Evolutionary conservation across 2,797 vertebrate genomes (phyloP), one percentile per base, ranked within the genome.

Genomic region (Taenioides sp.): DNA sequence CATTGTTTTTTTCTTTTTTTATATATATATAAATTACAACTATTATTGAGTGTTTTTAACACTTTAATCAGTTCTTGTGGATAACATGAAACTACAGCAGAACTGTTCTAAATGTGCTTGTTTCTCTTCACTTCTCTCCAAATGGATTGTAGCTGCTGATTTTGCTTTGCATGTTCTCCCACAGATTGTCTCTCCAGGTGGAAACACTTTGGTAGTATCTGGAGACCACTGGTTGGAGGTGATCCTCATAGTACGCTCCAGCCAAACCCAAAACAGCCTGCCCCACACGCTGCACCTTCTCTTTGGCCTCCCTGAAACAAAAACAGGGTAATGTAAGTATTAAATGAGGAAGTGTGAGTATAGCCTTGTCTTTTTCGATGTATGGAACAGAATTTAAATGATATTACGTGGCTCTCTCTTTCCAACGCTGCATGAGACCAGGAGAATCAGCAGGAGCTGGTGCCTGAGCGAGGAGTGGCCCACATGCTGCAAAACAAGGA

Each of bases 231-330:
- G 91, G 80, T 43, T 93, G 84, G 68, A 94, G 66, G 79, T 92
- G 86, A 11, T 94, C 93, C 55, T 91, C 86, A 20, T 92, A 94
- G 80, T 90, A 93, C 67, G 83, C 22, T 0, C 18, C 80, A 47
- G 70, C 14, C 0, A 78, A 86, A 4, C 20, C 86, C 23, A 63
- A 0, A 6, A 77, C 68, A 0, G 23, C 0, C 6, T 2, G 73
- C 10, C 87, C 82, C 1, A 59, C 4, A 2, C 0, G 25, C 69
- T 79, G 69, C 68, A 80, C 80, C 71, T 65, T 86, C 31, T 23
- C 55, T 73, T 23, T 83, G 72, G 68, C 77, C 57, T 55, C 25
- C 43, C 91, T 93, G 25, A 25, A 65, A 68, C 54, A 81, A n/a
- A 68, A 77, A 49, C 72, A 40, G 1, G 4, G 14, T 14, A 16